These are phyloP conservation scores for Apantesis nais DNA, from an alignment of 2,888 invertebrate species.

Conservation along the genomic window DNA sequence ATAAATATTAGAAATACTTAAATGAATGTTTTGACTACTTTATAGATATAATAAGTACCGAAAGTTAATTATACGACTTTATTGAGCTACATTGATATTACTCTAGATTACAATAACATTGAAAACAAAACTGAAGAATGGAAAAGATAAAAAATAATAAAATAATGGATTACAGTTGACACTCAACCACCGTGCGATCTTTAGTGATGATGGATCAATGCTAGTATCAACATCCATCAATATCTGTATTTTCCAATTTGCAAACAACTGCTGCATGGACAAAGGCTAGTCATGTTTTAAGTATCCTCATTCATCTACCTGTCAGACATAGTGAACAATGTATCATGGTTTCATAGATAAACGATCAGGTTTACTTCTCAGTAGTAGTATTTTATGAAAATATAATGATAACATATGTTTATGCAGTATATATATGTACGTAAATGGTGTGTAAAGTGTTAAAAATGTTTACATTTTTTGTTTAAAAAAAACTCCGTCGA, in stretches of 20 bases:
- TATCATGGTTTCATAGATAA: background rate
- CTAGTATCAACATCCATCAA: background rate
- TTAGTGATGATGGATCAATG: background rate
- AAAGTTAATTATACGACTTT: background rate
- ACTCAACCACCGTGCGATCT: background rate
- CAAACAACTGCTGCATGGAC: background rate
- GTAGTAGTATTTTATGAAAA: background rate
- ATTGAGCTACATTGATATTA: no score
- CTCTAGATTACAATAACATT: no score
- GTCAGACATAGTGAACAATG: constrained; percentile 10
- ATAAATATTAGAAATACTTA: no score
- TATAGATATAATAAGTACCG: no score
- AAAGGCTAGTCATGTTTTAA: background rate
- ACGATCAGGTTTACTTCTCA: constrained; percentile 7
- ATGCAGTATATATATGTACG: background rate
- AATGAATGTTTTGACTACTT: no score
- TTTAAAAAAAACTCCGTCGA: no score
- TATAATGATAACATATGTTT: background rate
- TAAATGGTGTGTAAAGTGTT: background rate
- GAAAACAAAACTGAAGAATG: background rate
- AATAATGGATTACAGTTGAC: background rate
- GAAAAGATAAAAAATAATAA: background rate
- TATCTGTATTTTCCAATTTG: constrained; percentile 4
- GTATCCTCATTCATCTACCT: constrained; percentile 14
- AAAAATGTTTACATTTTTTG: background rate